Evolutionary conservation across 2,888 invertebrate species (phyloP).

Genomic region (Drosophila quinaria): DNA sequence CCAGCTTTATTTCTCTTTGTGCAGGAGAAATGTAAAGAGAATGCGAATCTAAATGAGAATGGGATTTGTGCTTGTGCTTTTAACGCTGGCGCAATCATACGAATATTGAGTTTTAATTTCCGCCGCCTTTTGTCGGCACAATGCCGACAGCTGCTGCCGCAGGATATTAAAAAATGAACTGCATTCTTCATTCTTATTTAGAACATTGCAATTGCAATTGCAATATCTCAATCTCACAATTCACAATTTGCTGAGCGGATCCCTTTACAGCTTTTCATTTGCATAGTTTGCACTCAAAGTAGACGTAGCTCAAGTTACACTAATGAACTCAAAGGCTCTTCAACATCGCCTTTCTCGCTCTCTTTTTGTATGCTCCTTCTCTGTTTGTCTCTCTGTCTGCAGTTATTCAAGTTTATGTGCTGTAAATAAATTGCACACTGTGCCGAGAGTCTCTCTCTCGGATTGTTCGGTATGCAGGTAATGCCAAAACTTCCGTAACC

Average conservation of each 20-base stretch:
- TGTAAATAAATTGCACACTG: slow-evolving; percentile 64
- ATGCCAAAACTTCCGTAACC: slow-evolving; percentile 66
- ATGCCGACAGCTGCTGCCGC: slow-evolving; percentile 70
- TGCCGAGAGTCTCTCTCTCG: slow-evolving; percentile 7
- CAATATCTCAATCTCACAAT: slow-evolving; percentile 19
- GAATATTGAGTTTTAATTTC: slow-evolving; percentile 81
- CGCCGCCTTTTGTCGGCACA: slow-evolving; percentile 60
- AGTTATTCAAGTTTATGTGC: slow-evolving; percentile 54
- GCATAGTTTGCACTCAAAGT: slow-evolving; percentile 30
- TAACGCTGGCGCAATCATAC: slow-evolving; percentile 65
- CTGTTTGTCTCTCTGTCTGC: slow-evolving; percentile 9
- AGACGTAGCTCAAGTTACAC: slow-evolving; percentile 44
- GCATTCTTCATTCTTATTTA: slow-evolving; percentile 46
- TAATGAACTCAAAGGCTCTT: slow-evolving; percentile 66
- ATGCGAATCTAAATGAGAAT: neutral
- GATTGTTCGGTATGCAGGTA: slow-evolving; percentile 61
- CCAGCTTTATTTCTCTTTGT: neutral
- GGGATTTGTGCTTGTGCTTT: slow-evolving; percentile 25
- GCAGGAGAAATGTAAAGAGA: neutral
- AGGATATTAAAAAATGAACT: slow-evolving; percentile 78
- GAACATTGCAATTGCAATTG: slow-evolving; percentile 35
- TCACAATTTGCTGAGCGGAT: slow-evolving; percentile 23
- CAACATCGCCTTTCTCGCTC: neutral
- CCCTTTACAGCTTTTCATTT: slow-evolving; percentile 38
- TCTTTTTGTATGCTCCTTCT: neutral